These are phyloP conservation scores for Tachypleus tridentatus DNA, from an alignment of 1,140 invertebrate genomes.

Conservation along the genomic window DNA sequence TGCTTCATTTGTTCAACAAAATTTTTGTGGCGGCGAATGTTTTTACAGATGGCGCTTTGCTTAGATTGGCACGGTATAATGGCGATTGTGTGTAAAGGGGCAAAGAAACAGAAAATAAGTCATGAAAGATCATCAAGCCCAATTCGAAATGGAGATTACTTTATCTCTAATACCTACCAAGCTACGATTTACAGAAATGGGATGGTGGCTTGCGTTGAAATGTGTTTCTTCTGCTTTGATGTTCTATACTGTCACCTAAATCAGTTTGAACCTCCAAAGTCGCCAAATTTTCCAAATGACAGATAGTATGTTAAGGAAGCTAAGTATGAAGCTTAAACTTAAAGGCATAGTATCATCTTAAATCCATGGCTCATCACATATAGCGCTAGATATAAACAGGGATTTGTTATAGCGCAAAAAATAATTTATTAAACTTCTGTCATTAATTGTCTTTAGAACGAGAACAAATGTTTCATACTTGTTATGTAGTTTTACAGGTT, in stretches of 20 bases:
- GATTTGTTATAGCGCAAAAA: too few relatives aligned
- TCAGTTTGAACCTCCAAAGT: slow-evolving; percentile 76
- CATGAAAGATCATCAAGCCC: slow-evolving; percentile 41
- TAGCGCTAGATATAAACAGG: too few relatives aligned
- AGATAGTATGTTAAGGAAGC: slow-evolving; percentile 63
- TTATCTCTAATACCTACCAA: slow-evolving; percentile 30
- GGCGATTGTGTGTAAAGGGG: slow-evolving; percentile 75
- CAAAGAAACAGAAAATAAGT: slow-evolving; percentile 76
- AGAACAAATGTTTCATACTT: too few relatives aligned
- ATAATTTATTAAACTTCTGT: too few relatives aligned
- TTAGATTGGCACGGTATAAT: slow-evolving; percentile 34
- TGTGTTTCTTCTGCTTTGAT: slow-evolving; percentile 98
- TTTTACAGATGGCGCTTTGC: too few relatives aligned
- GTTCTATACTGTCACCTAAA: slow-evolving; percentile 88
- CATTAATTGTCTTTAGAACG: too few relatives aligned
- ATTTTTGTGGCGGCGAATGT: too few relatives aligned
- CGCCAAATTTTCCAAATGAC: slow-evolving; percentile 84
- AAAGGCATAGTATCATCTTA: too few relatives aligned
- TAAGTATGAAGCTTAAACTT: too few relatives aligned
- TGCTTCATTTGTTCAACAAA: too few relatives aligned
- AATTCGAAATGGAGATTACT: slow-evolving; percentile 36
- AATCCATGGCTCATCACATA: too few relatives aligned
- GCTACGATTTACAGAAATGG: slow-evolving; percentile 18
- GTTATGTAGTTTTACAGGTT: too few relatives aligned
- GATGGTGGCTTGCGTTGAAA: slow-evolving; percentile 75